Conservation (phyloP, 2,797 vertebrate genomes). For the Acanthurus tractus region DNA sequence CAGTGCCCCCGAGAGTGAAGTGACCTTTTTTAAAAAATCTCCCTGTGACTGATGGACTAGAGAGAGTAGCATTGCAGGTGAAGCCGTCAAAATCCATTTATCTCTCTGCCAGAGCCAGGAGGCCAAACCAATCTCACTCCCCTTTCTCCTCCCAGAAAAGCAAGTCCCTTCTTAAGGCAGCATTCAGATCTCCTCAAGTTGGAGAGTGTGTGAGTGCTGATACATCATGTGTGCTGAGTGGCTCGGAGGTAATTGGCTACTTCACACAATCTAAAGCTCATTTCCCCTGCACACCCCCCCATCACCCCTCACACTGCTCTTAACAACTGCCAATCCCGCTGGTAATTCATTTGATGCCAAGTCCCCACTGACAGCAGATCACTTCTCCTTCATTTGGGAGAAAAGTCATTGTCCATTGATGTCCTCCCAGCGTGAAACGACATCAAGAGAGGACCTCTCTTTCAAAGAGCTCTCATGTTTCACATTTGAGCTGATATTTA, state of each 20-base stretch:
- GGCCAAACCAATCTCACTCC: conserved; percentile 46
- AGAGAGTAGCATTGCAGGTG: conserved; percentile 67
- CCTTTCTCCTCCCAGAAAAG: conserved; percentile 27
- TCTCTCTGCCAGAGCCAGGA: conserved; percentile 47
- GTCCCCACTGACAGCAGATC: conserved; percentile 64
- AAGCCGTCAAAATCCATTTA: conserved; percentile 74
- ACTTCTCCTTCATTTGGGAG: conserved; percentile 65
- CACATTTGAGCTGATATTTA: conserved; percentile 60
- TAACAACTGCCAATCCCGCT: conserved; percentile 70
- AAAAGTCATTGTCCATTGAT: conserved; percentile 63
- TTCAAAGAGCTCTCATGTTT: conserved; percentile 56
- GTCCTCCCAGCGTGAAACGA: conserved; percentile 58
- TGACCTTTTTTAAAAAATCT: conserved; percentile 74
- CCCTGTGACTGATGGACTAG: conserved; percentile 59
- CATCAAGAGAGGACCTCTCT: conserved; percentile 53
- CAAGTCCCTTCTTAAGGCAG: conserved; percentile 33
- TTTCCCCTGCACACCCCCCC: conserved; percentile 40
- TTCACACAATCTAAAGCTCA: conserved; percentile 76
- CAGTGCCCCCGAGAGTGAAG: conserved; percentile 53
- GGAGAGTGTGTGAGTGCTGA: conserved; percentile 40
- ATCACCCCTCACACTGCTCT: conserved; percentile 32
- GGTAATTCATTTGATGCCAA: conserved; percentile 67
- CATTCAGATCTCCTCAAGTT: conserved; percentile 41
- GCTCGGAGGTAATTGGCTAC: conserved; percentile 72
- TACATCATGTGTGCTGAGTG: conserved; percentile 60